Conservation (phyloP, 2,888 invertebrate genomes). For the Dryadula phaetusa region DNA sequence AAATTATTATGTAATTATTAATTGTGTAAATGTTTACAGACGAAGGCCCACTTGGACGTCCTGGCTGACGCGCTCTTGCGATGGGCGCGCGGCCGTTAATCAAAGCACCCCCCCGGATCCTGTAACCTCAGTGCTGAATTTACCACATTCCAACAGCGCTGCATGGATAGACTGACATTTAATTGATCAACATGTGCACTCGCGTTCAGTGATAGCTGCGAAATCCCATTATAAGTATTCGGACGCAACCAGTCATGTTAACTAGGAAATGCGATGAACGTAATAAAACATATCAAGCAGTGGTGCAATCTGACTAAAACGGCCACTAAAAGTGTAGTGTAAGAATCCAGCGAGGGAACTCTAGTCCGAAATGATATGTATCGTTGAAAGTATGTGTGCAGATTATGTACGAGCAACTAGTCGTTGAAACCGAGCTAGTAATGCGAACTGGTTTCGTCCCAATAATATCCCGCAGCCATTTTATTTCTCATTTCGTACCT, state of each 20-base stretch:
- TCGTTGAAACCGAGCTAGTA: slow-evolving; percentile 36
- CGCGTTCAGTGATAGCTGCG: slow-evolving; percentile 73
- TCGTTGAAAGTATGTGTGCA: slow-evolving; percentile 46
- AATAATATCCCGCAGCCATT: slow-evolving; percentile 73
- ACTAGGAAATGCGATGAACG: slow-evolving; percentile 70
- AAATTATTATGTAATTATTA: not conserved
- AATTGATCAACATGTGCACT: slow-evolving; percentile 64
- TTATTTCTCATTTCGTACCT: slow-evolving; percentile 78
- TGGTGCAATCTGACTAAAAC: slow-evolving; percentile 74
- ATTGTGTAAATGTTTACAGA: slow-evolving; percentile 85
- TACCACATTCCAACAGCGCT: slow-evolving; percentile 64
- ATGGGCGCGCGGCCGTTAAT: slow-evolving; percentile 97
- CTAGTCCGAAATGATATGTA: slow-evolving; percentile 49
- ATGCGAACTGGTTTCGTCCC: slow-evolving; percentile 74
- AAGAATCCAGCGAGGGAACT: slow-evolving; percentile 65
- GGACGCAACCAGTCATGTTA: slow-evolving; percentile 77
- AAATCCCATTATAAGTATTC: slow-evolving; percentile 64
- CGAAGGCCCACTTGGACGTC: slow-evolving; percentile 97
- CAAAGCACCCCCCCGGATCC: slow-evolving; percentile 55
- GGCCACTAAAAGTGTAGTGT: slow-evolving; percentile 80
- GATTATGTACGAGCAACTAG: slow-evolving; percentile 45
- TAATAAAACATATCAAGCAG: slow-evolving; percentile 83
- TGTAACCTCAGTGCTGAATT: slow-evolving; percentile 57
- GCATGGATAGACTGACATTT: slow-evolving; percentile 63
- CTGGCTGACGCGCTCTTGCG: slow-evolving; percentile 96